Base-by-base conservation (phyloP, 1,140 invertebrate genomes). In the Zophobas morio region DNA sequence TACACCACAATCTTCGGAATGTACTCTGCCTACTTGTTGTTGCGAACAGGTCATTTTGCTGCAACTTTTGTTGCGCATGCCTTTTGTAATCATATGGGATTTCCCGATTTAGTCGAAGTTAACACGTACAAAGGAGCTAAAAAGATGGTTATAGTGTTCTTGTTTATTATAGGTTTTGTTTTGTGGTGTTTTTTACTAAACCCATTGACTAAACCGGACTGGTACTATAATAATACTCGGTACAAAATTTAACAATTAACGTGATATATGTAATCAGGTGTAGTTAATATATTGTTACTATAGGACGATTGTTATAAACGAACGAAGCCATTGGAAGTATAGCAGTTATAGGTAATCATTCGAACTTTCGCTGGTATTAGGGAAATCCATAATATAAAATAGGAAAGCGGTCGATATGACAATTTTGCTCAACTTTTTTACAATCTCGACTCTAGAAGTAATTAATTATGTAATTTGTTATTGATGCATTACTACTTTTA, bases 81-180 rank as follows among this genome's bases (percentile, higher is more conserved):
- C 1, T 98, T 98, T 86, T 99, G 97, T 86, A 98, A 99, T 88
- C 94, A 96, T 85, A 98, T 99, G 95, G 97, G 97, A 35, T 94
- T 98, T 82, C 97, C 97, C 0, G 95, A 98, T 85, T 89, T 98
- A 78, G 88, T 89, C 1, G 95, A 96, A 85, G 88, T 98, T 1
- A 84, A 90, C 51, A 89, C 90, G 33, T 93, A 94, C 82, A 89
- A 91, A 71, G 87, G 91, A 36, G 88, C 90, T 2, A 90, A 94
- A 80, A 89, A 90, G 73, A 86, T 91, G 6, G 86, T 93, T 3
- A 88, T 94, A 1, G 86, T 92, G 36, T 84, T 84, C 40, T 86
- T 93, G 2, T 97, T 96, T 87, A 82, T 96, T 8, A 70, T 93
- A 1, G 97, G 97, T 1, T 88, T 98, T 3, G 80, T 92, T 0